Conservation (phyloP, 2,888 invertebrate species). For the Camponotus fellah region DNA sequence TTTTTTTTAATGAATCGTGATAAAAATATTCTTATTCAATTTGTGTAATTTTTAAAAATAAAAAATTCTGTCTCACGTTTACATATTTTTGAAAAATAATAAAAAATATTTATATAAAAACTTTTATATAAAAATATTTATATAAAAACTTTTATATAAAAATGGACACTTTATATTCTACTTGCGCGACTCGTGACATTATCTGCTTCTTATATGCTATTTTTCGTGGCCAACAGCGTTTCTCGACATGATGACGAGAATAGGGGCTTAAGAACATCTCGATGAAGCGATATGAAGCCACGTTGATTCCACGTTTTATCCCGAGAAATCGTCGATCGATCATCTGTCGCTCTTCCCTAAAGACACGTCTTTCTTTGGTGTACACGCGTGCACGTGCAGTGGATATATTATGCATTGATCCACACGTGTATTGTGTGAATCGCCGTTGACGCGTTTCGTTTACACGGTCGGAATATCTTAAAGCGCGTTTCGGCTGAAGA, state of each 20-base stretch:
- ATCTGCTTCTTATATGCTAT: conserved; percentile 18
- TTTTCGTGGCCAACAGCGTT: conserved; percentile 16
- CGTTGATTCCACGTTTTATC: conserved; percentile 83
- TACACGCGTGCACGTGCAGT: conserved; percentile 38
- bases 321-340: conserved; percentile 83
- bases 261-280: conserved; percentile 33
- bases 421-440: conserved; percentile 33
- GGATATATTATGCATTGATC: conserved; percentile 33
- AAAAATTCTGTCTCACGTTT: neutral
- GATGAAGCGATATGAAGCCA: conserved; percentile 73
- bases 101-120: neutral
- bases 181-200: neutral
- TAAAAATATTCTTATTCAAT: neutral
- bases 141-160: too few species aligned
- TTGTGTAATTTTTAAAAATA: neutral
- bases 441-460: conserved; percentile 54
- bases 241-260: conserved; percentile 21
- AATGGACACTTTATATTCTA: neutral
- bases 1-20: neutral
- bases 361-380: conserved; percentile 31
- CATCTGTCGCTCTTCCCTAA: conserved; percentile 70
- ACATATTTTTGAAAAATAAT: neutral
- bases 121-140: conserved; percentile 6
- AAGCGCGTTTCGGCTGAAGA: conserved; percentile 17
- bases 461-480: conserved; percentile 61